Evolutionary conservation across 2,888 invertebrate species (phyloP), one percentile per base, ranked within the genome.

Genomic region (Hirtodrosophila alboralis): DNA sequence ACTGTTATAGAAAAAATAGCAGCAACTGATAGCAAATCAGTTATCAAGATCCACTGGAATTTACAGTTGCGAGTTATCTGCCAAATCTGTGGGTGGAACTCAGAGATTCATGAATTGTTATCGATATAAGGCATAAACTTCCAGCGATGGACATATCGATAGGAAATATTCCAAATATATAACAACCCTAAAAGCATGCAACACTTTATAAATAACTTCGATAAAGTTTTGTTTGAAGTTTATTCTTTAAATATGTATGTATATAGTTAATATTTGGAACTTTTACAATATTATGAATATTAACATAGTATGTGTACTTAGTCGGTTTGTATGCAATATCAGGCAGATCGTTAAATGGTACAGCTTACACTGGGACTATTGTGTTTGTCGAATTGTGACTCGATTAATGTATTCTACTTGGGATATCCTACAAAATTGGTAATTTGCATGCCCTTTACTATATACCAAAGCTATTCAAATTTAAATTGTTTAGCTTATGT

Each of bases 251-350:
- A 65, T 53, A 58, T 45, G 44, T 53, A 58, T 45, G 44, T 59
- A 23, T 23, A 23, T 8, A 54, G 56, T 44, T 65, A 67, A 62
- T 84, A 67, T 66, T 60, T 84, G 85, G 71, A 78, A 81, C 83
- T 74, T 71, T 81, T 84, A 78, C 78, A 84, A 67, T 78, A 74
- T 74, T 71, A 56, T 61, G 64, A 60, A 57, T 62, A 64, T 61
- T 62, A 64, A 67, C 70, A 73, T 77, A 66, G 53, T 57, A 34
- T 48, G 51, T 58, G 75, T 56, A 40, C 16, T 51, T 26, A 40
- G 37, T 65, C 53, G 48, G 30, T 44, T 77, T 52, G 61, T 30
- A 34, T 60, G 59, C 36, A 36, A 75, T 69, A 62, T 70, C 54
- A 54, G 61, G 54, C 71, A 38, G 30, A 47, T 66, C 23, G n/a